Percentiles rank a stretch among this genome's conserved stretches.
These are phyloP conservation scores for Carcina quercana DNA, from an alignment of 2,888 invertebrate genomes.

Conservation along the genomic window DNA sequence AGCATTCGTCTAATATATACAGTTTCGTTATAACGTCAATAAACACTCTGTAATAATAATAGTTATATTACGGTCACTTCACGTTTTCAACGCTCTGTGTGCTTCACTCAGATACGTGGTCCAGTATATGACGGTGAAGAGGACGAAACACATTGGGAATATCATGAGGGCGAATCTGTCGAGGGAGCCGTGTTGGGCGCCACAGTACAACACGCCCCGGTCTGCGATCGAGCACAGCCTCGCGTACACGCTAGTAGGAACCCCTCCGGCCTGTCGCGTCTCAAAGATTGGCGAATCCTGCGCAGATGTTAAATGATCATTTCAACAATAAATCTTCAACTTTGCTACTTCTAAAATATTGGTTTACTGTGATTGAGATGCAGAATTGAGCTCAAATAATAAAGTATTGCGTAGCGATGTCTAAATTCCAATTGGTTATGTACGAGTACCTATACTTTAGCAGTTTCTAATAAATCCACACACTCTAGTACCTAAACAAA, in stretches of 20 bases:
- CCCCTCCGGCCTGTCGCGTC: constrained; percentile 42
- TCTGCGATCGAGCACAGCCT: constrained; percentile 60
- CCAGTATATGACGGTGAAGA: constrained; percentile 76
- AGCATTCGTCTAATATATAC: constrained; percentile 60
- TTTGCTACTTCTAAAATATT: too few relatives aligned
- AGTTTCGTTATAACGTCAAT: constrained; percentile 27
- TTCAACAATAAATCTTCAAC: too few relatives aligned
- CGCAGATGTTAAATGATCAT: too few relatives aligned
- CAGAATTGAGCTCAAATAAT: too few relatives aligned
- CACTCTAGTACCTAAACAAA: too few relatives aligned
- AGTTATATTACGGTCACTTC: constrained; percentile 9
- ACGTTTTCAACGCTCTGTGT: constrained; percentile 40
- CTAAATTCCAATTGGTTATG: too few relatives aligned
- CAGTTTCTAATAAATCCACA: too few relatives aligned
- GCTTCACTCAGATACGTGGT: constrained; percentile 76
- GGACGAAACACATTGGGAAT: constrained; percentile 73
- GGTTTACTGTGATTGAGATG: too few relatives aligned
- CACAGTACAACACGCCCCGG: constrained; percentile 75
- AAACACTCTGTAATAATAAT: constrained; percentile 17
- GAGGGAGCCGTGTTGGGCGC: constrained; percentile 75
- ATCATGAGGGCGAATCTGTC: constrained; percentile 76
- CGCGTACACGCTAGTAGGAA: constrained; percentile 34
- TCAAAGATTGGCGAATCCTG: constrained; percentile 67
- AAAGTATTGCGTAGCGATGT: too few relatives aligned
- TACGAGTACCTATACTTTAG: too few relatives aligned